Evolutionary conservation across 2,113 vertebrate species (phyloP).

Genomic region (Lasiurus borealis): DNA sequence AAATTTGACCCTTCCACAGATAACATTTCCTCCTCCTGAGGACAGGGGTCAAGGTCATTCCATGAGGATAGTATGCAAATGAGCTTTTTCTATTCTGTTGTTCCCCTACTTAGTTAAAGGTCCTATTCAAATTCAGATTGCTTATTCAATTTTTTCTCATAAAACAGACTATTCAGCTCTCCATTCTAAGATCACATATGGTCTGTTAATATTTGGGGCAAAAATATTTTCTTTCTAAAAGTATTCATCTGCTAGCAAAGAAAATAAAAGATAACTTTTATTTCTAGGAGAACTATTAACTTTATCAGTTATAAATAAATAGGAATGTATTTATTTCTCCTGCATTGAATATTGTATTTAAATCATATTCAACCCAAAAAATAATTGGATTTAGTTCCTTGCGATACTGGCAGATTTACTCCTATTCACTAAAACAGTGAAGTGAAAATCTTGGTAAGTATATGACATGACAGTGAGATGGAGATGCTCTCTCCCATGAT

Average conservation of each 20-base stretch:
- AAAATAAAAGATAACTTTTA: constrained; percentile 44
- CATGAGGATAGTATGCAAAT: neutral
- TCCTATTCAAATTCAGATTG: constrained; percentile 19
- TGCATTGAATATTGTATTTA: constrained; percentile 32
- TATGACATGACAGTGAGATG: neutral
- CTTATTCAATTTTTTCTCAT: constrained; percentile 43
- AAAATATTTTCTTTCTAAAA: constrained; percentile 24
- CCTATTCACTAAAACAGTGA: constrained; percentile 38
- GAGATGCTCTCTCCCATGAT: neutral
- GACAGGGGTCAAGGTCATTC: constrained; percentile 28
- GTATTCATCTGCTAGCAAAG: constrained; percentile 26
- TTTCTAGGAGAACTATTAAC: constrained; percentile 51
- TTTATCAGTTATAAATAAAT: constrained; percentile 11
- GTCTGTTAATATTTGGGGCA: constrained; percentile 43
- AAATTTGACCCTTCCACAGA: constrained; percentile 52
- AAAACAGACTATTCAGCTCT: neutral
- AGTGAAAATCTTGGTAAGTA: constrained; percentile 15
- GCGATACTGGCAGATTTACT: constrained; percentile 34
- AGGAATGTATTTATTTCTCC: constrained; percentile 19
- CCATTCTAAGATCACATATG: neutral
- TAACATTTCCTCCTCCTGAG: neutral
- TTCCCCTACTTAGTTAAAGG: constrained; percentile 60
- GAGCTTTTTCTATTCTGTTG: constrained; percentile 16
- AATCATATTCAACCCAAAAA: constrained; percentile 34
- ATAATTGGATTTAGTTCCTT: constrained; percentile 31